These are phyloP conservation scores for Alcis repandata DNA, from an alignment of 2,888 invertebrate species.

Conservation along the genomic window DNA sequence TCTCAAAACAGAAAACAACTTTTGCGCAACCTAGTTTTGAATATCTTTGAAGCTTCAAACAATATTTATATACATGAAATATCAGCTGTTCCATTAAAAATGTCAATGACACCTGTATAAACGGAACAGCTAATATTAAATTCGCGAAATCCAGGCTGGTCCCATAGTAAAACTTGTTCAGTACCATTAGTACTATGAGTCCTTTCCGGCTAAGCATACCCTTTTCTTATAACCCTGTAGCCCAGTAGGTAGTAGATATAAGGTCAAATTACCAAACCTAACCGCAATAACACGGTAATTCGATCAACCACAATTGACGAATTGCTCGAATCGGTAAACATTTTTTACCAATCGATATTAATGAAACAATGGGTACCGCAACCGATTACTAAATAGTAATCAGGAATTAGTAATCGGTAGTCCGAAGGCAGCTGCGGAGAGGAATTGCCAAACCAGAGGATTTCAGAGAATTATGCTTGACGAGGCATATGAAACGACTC, in stretches of 20 bases:
- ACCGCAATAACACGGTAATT: conserved; percentile 13
- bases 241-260: background rate
- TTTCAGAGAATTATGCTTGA: conserved; percentile 14
- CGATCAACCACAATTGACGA: conserved; percentile 33
- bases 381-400: conserved; percentile 37
- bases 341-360: conserved; percentile 40
- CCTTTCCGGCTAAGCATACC: too few species aligned
- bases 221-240: too few species aligned
- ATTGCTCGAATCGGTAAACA: conserved; percentile 35
- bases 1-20: background rate
- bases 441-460: conserved; percentile 11
- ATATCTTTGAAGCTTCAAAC: too few species aligned
- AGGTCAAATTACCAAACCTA: conserved; percentile 13
- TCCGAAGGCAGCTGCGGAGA: conserved; percentile 7
- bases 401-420: background rate
- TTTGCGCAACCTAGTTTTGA: too few species aligned
- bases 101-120: too few species aligned
- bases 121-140: too few species aligned
- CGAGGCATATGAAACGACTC: too few species aligned
- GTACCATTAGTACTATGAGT: too few species aligned
- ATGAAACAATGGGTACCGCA: conserved; percentile 47
- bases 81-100: too few species aligned
- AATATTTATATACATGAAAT: too few species aligned
- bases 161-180: too few species aligned
- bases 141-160: too few species aligned